Percentiles rank a stretch among this genome's conserved stretches.
These are phyloP conservation scores for Drosophila planitibia DNA, from an alignment of 2,888 invertebrate species.

Conservation along the genomic window DNA sequence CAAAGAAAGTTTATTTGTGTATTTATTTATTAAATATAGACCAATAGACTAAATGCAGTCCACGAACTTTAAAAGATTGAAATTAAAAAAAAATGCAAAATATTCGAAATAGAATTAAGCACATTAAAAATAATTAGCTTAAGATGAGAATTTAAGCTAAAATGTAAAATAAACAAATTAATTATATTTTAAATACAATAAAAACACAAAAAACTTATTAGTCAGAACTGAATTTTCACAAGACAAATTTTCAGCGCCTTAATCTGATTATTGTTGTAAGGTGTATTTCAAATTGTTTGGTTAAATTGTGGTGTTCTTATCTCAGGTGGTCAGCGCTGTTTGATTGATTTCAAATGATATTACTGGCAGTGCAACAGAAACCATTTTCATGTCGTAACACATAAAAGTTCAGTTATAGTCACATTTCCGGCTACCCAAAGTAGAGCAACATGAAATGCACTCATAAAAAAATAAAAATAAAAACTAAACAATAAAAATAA, in stretches of 20 bases:
- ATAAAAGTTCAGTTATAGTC: background rate
- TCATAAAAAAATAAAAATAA: background rate
- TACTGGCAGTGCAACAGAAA: too few relatives aligned
- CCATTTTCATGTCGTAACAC: background rate
- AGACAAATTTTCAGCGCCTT: background rate
- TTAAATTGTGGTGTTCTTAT: background rate
- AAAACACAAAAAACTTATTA: background rate
- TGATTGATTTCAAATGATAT: background rate
- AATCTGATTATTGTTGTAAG: background rate
- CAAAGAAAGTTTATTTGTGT: background rate
- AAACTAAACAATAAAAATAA: background rate
- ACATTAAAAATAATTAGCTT: background rate
- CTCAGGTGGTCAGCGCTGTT: background rate
- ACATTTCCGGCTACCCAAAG: slow-evolving; percentile 36
- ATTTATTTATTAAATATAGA: background rate
- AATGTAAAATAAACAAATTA: background rate
- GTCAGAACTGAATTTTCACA: background rate
- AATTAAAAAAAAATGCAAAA: background rate
- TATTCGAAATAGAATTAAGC: background rate
- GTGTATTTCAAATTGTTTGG: background rate
- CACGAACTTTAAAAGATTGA: background rate
- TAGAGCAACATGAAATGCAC: slow-evolving; percentile 34
- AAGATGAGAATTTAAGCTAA: background rate
- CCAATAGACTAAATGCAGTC: background rate
- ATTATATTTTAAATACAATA: background rate